A percentile compares a stretch with the other conserved stretches of the same genome.
These are phyloP conservation scores for Melanostigma gelatinosum DNA, from an alignment of 2,113 vertebrate species.

Conservation along the genomic window DNA sequence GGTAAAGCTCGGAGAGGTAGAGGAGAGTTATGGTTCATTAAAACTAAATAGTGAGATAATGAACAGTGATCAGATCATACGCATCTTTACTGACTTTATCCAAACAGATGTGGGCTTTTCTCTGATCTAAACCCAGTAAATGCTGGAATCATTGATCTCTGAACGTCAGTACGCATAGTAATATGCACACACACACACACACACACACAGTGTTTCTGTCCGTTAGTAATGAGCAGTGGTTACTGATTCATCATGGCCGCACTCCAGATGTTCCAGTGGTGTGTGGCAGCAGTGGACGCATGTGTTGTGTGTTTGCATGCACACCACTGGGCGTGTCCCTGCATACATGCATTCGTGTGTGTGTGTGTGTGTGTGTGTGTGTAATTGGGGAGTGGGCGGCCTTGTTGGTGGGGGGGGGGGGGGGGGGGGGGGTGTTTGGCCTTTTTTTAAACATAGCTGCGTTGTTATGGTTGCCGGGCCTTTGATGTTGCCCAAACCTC, in stretches of 20 bases:
- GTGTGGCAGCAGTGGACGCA: conserved; percentile 62
- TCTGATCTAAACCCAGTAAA: neutral
- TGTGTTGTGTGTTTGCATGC: conserved; percentile 34
- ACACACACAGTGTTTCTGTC: conserved; percentile 23
- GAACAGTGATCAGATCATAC: neutral
- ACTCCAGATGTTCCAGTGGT: conserved; percentile 72
- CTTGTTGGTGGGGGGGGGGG: conserved; percentile 45
- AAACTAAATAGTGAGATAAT: no score
- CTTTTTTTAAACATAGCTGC: conserved; percentile 82
- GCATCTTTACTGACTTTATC: neutral
- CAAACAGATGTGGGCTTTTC: neutral
- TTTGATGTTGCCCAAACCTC: conserved; percentile 85
- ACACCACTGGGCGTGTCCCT: conserved; percentile 45
- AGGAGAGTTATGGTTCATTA: neutral
- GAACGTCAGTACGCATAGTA: conserved; percentile 14
- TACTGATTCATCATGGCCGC: conserved; percentile 70
- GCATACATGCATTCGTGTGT: conserved; percentile 46
- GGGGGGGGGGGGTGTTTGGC: conserved; percentile 57
- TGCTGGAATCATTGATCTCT: neutral
- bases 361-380: conserved; percentile 13
- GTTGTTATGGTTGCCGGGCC: conserved; percentile 82
- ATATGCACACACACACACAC: conserved; percentile 34
- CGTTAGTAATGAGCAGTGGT: conserved; percentile 45
- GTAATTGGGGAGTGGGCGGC: conserved; percentile 68
- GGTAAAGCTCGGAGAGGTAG: no score